Conservation (phyloP, 2,888 invertebrate species). For the Archaeoteleia sp. region DNA sequence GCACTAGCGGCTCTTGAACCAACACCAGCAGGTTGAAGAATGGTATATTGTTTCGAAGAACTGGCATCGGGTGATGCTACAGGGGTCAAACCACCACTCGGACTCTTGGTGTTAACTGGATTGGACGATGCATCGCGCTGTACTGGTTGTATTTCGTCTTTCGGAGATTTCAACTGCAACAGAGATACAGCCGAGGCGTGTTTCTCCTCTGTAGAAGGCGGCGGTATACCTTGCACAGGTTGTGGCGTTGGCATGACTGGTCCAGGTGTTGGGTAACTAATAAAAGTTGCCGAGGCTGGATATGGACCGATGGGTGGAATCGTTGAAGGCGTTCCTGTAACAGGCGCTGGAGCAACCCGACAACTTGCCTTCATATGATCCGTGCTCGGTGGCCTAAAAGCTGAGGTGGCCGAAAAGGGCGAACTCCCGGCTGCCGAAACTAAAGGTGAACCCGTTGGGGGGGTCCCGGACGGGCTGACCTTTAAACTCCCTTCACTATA, state of each 20-base stretch:
- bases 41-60: constrained; percentile 88
- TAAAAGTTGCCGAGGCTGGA: constrained; percentile 84
- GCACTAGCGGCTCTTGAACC: constrained; percentile 89
- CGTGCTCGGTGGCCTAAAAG: constrained; percentile 84
- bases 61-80: constrained; percentile 75
- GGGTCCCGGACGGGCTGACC: constrained; percentile 75
- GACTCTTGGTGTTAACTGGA: constrained; percentile 60
- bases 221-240: constrained; percentile 61
- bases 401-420: constrained; percentile 86
- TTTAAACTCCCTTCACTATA: constrained; percentile 77
- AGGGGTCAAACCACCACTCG: constrained; percentile 64
- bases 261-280: constrained; percentile 80
- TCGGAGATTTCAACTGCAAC: constrained; percentile 75
- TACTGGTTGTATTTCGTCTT: constrained; percentile 66
- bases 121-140: constrained; percentile 60
- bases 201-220: constrained; percentile 73
- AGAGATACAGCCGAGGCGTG: constrained; percentile 72
- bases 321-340: constrained; percentile 55
- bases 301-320: constrained; percentile 78
- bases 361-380: constrained; percentile 79
- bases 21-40: constrained; percentile 87
- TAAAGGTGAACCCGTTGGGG: constrained; percentile 74
- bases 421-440: constrained; percentile 61
- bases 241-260: constrained; percentile 69
- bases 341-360: constrained; percentile 63